Base-by-base conservation (phyloP, 2,888 invertebrate genomes). In the Anthoptus insignis region DNA sequence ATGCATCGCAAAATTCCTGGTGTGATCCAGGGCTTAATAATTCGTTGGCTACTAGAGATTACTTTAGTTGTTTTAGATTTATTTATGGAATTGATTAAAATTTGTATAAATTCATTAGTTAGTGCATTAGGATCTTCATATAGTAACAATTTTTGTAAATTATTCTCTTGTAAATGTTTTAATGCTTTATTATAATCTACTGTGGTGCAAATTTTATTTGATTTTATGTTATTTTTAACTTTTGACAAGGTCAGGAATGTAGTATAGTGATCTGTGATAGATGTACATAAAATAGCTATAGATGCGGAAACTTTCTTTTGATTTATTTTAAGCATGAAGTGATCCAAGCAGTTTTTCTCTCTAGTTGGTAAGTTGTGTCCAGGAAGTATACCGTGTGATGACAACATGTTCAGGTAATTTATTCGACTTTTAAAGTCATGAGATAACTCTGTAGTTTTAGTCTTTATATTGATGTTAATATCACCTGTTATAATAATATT, bases 401-500 rank as follows among this genome's bases (percentile, higher is more conserved):
- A 2, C 3, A 61, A 5, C 29, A 34, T 32, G 45, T 45, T 61
- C 21, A 61, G n/a, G 22, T 61, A 61, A 29, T 6, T 29, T 24
- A 9, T 4, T 34, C 64, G 19, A 9, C 49, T 65, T 32, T 6
- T 63, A 0, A 22, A 53, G 32, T 76, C 74, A 6, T 71, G 14
- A 1, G 67, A 42, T n/a, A 32, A 8, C 52, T 74, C 70, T 5
- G 14, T 39, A 7, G 9, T 0, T 50, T 60, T 71, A 6, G 59
- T 42, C 37, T 53, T 64, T 14, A 50, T 13, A 67, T 76, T 73
- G 11, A 76, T 75, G 47, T 76, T 77, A 14, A 76, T 74, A 37
- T 76, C 73, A 7, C 74, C 77, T 4, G 64, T 56, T 7, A 77
- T 58, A 29, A 72, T 66, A n/a, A 74, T 70, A 59, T 68, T 73